Conservation (phyloP, 2,888 invertebrate genomes). For the Gerris lacustris region DNA sequence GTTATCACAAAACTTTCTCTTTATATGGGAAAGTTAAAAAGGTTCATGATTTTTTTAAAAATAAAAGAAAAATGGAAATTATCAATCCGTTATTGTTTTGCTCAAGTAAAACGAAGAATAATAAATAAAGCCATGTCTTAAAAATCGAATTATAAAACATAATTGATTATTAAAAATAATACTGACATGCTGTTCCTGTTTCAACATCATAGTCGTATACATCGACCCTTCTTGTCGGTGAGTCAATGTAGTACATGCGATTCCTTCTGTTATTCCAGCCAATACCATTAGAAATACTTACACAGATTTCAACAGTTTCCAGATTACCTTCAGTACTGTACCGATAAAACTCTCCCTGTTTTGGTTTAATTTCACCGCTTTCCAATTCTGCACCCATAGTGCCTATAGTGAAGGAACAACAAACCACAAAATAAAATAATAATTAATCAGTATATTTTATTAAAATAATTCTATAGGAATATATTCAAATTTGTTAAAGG, state of each 20-base stretch:
- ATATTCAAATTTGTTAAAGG: no score
- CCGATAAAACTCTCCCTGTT: slow-evolving; percentile 49
- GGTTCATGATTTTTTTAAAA: no score
- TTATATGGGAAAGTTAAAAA: no score
- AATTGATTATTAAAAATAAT: neutral
- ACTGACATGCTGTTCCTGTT: neutral
- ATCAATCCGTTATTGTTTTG: no score
- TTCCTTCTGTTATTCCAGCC: slow-evolving; percentile 59
- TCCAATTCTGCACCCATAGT: slow-evolving; percentile 50
- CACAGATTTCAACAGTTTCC: slow-evolving; percentile 36
- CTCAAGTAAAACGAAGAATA: no score
- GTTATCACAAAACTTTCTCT: no score
- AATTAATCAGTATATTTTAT: no score
- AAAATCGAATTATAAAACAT: neutral
- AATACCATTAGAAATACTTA: slow-evolving; percentile 65
- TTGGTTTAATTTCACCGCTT: slow-evolving; percentile 38
- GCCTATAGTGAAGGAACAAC: slow-evolving; percentile 37
- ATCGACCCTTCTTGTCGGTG: slow-evolving; percentile 50
- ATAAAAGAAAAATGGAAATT: no score
- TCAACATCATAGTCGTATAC: slow-evolving; percentile 49
- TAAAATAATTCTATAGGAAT: no score
- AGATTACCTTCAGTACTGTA: slow-evolving; percentile 36
- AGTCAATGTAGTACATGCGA: slow-evolving; percentile 67
- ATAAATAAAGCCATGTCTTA: no score
- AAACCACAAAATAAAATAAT: neutral